Percentiles rank a stretch among this genome's conserved stretches.
Evolutionary conservation across 2,113 vertebrate species (phyloP).

Genomic region (Amazona vittata): DNA sequence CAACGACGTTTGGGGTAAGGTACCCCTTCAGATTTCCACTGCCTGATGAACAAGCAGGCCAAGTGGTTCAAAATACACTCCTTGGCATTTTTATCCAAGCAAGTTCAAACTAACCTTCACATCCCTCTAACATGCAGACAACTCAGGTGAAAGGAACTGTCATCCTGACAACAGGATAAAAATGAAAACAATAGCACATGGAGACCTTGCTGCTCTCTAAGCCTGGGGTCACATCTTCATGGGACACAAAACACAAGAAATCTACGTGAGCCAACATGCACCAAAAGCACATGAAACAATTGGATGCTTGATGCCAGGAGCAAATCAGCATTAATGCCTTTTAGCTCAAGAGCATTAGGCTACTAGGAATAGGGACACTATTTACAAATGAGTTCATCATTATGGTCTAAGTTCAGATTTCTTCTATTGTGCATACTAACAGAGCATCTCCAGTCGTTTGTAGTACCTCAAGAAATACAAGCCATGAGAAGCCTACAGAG

Average conservation of each 20-base stretch:
- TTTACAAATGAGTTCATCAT: background rate
- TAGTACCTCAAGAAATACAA: background rate
- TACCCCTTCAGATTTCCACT: accelerated
- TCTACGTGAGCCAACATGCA: background rate
- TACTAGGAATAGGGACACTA: background rate
- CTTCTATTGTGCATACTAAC: background rate
- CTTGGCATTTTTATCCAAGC: accelerated
- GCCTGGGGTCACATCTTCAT: accelerated
- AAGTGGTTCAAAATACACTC: accelerated
- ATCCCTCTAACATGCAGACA: background rate
- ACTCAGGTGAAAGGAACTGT: background rate
- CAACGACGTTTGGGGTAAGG: no score
- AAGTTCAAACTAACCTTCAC: background rate
- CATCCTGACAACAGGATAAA: background rate
- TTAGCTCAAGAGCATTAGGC: background rate
- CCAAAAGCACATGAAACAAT: background rate
- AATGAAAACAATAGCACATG: accelerated
- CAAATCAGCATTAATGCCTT: background rate
- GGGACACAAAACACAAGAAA: background rate
- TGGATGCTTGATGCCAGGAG: background rate
- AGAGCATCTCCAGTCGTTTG: background rate
- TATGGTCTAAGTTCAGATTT: background rate
- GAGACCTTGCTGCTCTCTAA: background rate
- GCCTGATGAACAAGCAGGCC: accelerated
- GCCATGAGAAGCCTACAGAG: background rate